Conservation (phyloP, 1,140 invertebrate genomes). For the Tetramorium alpestre region DNA sequence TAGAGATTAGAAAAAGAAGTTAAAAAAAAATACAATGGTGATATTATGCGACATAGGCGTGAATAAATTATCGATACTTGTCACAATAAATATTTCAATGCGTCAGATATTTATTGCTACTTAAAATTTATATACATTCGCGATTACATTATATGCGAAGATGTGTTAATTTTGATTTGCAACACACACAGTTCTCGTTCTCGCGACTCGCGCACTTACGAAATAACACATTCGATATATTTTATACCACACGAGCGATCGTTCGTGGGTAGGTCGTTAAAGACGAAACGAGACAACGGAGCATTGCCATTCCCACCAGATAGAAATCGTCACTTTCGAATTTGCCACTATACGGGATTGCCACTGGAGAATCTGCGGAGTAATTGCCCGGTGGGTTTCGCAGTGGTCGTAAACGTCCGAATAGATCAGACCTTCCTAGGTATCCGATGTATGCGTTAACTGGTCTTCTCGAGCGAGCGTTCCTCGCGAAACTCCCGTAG, state of each 20-base stretch:
- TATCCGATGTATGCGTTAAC: constrained; percentile 52
- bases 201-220: background rate
- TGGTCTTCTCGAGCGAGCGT: constrained; percentile 53
- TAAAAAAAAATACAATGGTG: background rate
- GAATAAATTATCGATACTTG: background rate
- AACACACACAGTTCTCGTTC: background rate
- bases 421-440: constrained; percentile 71
- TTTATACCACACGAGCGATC: background rate
- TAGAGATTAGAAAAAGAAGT: background rate
- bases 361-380: constrained; percentile 52
- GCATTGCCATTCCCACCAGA: constrained; percentile 30
- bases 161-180: background rate
- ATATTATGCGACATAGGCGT: background rate
- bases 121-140: background rate
- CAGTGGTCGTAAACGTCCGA: constrained; percentile 75
- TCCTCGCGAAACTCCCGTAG: constrained; percentile 56
- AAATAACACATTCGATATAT: constrained; percentile 19
- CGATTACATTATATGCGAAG: background rate
- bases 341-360: constrained; percentile 49
- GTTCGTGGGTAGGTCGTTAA: constrained; percentile 15
- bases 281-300: constrained; percentile 18
- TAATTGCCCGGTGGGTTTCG: constrained; percentile 70
- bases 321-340: constrained; percentile 70
- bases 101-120: background rate
- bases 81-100: background rate